phyloP scores from a whole-genome alignment of 2,113 vertebrate species.

The Sterrhoptilus dennistouni region DNA sequence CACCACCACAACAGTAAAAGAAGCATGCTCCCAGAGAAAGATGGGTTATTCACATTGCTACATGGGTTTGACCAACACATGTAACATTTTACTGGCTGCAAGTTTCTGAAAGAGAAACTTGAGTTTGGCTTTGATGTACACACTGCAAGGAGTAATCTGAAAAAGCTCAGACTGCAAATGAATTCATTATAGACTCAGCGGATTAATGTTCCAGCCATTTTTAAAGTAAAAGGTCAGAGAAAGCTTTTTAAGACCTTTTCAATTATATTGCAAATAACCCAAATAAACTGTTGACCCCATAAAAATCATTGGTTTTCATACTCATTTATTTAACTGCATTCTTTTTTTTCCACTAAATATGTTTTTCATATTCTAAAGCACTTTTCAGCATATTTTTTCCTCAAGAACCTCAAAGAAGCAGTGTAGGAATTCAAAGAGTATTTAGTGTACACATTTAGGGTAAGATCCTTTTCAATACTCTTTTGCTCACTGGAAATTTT shows the following conservation, averaged over 20 bases:
- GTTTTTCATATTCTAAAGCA: conserved; percentile 40
- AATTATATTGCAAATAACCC: conserved; percentile 34
- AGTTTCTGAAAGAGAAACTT: not conserved
- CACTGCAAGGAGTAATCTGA: not conserved
- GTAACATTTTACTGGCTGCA: not conserved
- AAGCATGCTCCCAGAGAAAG: not conserved
- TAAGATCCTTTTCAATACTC: conserved; percentile 58
- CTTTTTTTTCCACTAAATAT: conserved; percentile 28
- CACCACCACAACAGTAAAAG: not conserved
- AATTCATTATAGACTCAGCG: conserved; percentile 2
- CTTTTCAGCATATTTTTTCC: conserved; percentile 32
- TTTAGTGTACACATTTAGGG: conserved; percentile 37
- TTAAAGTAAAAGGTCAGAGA: conserved; percentile 4
- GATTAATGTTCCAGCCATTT: not conserved
- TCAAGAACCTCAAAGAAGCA: conserved; percentile 31
- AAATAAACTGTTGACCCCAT: conserved; percentile 48
- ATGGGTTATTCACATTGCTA: not conserved
- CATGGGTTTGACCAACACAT: not conserved
- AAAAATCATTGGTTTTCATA: conserved; percentile 18
- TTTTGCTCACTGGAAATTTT: conserved; percentile 70
- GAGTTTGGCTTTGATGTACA: not conserved
- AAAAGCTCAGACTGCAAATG: conserved; percentile 26
- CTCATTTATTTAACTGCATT: conserved; percentile 11
- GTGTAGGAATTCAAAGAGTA: conserved; percentile 47
- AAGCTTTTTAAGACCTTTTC: conserved; percentile 42